Percentiles rank a stretch among this genome's conserved stretches.
phyloP scores from a whole-genome alignment of 2,888 invertebrate species.

The Ectobius pallidus region DNA sequence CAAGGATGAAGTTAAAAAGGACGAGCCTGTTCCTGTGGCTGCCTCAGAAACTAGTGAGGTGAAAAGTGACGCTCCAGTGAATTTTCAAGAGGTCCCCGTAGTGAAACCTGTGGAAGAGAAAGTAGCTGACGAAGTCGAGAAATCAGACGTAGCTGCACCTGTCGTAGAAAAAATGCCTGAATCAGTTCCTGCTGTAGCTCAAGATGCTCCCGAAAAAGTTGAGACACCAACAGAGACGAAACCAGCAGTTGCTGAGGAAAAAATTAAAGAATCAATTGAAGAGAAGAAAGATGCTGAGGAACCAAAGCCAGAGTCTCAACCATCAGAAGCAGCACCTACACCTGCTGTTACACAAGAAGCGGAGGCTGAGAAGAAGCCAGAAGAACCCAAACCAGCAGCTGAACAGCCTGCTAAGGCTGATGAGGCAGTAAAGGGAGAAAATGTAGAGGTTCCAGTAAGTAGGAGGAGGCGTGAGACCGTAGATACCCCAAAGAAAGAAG shows the following conservation, averaged over 20 bases:
- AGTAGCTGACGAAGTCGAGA: background rate
- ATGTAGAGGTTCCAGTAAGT: conserved; percentile 45
- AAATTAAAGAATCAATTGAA: conserved; percentile 30
- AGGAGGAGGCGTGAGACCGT: conserved; percentile 44
- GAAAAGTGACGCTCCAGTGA: background rate
- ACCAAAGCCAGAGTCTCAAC: conserved; percentile 25
- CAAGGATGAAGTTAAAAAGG: too few relatives aligned
- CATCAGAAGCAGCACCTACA: background rate
- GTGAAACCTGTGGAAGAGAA: background rate
- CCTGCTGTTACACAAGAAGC: too few relatives aligned
- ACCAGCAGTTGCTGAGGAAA: conserved; percentile 28
- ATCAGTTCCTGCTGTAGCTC: background rate
- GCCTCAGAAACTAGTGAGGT: background rate
- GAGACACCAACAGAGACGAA: conserved; percentile 42
- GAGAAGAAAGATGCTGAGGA: conserved; percentile 17
- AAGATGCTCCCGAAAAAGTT: background rate
- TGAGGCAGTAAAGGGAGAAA: conserved; percentile 44
- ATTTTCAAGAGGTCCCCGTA: background rate
- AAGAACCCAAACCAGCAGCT: background rate
- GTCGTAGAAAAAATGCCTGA: background rate
- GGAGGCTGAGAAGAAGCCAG: conserved; percentile 24
- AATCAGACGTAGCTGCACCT: background rate
- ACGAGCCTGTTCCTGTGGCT: too few relatives aligned
- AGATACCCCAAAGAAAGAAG: conserved; percentile 32
- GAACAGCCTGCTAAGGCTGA: conserved; percentile 49